Base-by-base conservation (phyloP, 1,140 invertebrate species). In the Hypsibius dujardini region DNA sequence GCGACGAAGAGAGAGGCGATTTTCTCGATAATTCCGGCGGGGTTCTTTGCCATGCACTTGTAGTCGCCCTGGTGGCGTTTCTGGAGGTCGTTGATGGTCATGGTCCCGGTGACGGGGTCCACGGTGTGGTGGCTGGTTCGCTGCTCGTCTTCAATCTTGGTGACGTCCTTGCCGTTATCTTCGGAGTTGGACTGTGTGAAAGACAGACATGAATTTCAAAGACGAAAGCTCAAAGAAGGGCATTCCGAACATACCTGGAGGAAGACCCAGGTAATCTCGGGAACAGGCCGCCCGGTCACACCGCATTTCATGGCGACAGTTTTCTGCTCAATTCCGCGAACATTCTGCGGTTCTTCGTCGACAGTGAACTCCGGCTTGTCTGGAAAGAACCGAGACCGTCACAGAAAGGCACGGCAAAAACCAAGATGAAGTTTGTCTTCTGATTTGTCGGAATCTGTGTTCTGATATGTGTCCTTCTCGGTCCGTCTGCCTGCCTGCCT, bases 241-340 rank as follows among this genome's bases (percentile, higher is more conserved):
- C 7, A 56, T n/a, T 56, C 50, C 50, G 50, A 56, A 56, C 50
- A 7, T 56, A 56, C 50, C 50, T 7, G 50, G n/a, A 56, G 50
- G 50, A 56, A 56, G 7, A 91, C 86, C 90, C 90, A 94, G 15
- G 83, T 84, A 75, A 88, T 89, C 46, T 81, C 84, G 60, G 90
- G 90, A 2, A 84, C 83, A 1, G 91, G 91, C 78, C 90, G 90
- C 1, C 90, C 90, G 14, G 78, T 84, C 0, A 88, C 90, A 73
- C 84, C 83, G 77, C 91, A 95, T 45, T 81, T 81, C 40, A 90
- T 85, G 0, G 82, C 83, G 12, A 86, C 86, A 47, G 84, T 82
- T 76, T 90, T 87, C 0, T 87, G 89, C 79, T 93, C 90, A 46
- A 88, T 82, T 1, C 88, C 85, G 75, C 87, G 85, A 2, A 86